Percentiles rank a stretch among this genome's conserved stretches.
phyloP scores from a whole-genome alignment of 2,113 vertebrate genomes.

The Sebastes fasciatus region DNA sequence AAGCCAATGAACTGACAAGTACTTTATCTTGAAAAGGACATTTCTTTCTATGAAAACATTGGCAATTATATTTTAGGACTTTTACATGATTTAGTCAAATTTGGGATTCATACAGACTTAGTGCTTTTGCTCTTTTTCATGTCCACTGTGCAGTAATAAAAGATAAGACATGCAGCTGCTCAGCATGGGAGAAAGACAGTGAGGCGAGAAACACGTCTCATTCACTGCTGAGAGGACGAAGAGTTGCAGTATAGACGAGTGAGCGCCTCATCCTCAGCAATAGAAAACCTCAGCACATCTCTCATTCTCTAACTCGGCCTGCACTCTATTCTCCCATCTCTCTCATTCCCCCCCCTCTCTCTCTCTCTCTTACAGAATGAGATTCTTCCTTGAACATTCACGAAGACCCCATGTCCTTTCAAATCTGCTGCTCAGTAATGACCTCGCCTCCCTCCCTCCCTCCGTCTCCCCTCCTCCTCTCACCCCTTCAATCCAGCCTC shows the following conservation, averaged over 20 bases:
- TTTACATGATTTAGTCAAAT: not conserved
- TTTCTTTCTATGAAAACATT: not conserved
- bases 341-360: not conserved
- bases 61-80: not conserved
- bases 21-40: not conserved
- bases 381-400: conserved; percentile 28
- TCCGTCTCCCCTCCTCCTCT: not conserved
- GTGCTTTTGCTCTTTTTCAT: not conserved
- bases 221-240: conserved; percentile 22
- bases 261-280: not conserved
- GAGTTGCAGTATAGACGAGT: not conserved
- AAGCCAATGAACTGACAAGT: not conserved
- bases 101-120: not conserved
- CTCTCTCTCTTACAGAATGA: conserved; percentile 17
- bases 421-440: conserved; percentile 53
- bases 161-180: conserved; percentile 8
- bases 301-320: conserved; percentile 4
- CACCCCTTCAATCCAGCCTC: conserved; percentile 28
- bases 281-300: conserved; percentile 26
- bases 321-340: conserved; percentile 22
- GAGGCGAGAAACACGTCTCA: not conserved
- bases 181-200: not conserved
- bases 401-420: conserved; percentile 39
- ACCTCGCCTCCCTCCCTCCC: conserved; percentile 2
- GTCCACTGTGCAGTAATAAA: not conserved